Conservation (phyloP, 2,888 invertebrate species). For the Agrochola circellaris region DNA sequence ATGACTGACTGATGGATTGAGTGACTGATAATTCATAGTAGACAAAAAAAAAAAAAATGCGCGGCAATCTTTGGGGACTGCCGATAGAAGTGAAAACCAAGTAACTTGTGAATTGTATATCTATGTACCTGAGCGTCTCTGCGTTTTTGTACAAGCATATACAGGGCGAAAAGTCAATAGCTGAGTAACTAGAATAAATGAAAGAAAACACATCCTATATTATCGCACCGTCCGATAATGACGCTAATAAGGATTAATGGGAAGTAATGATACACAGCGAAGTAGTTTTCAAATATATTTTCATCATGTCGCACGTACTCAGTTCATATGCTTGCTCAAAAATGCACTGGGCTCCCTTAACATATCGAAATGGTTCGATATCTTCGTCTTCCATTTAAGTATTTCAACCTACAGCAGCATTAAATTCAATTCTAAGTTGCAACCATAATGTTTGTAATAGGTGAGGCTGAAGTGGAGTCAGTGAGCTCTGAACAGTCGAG, state of each 20-base stretch:
- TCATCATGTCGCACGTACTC: not conserved
- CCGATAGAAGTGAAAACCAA: no score
- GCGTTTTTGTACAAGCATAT: not conserved
- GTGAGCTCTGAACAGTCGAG: conserved; percentile 87
- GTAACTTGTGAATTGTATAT: no score
- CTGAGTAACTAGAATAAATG: no score
- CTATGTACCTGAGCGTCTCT: no score
- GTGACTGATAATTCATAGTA: no score
- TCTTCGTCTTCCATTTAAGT: not conserved
- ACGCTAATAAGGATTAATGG: not conserved
- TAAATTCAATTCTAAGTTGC: not conserved
- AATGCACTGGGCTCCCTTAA: not conserved
- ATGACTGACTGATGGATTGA: not conserved
- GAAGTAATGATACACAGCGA: not conserved
- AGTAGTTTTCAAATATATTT: not conserved
- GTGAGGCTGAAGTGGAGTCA: conserved; percentile 84
- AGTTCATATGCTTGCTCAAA: no score
- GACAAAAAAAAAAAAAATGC: no score
- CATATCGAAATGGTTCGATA: not conserved
- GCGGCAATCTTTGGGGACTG: no score
- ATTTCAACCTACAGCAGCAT: not conserved
- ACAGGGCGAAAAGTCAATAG: no score
- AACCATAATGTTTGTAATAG: conserved; percentile 59
- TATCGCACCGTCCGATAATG: not conserved
- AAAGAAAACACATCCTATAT: not conserved